Conservation (phyloP, 2,797 vertebrate genomes). For the Threskiornis aethiopicus region DNA sequence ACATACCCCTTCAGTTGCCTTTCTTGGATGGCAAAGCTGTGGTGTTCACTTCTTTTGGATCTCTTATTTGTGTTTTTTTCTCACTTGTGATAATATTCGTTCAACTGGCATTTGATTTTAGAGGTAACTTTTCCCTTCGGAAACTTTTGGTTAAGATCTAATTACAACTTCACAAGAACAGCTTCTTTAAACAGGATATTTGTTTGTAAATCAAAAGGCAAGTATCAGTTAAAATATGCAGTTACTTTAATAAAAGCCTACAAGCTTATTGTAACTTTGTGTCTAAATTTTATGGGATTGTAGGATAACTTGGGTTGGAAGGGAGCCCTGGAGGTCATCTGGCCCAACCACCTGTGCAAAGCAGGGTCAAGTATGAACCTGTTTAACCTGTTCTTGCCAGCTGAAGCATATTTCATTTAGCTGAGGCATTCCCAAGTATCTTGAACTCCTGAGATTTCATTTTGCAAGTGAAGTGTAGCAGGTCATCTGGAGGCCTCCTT, state of each 20-base stretch:
- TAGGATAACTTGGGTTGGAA: not conserved
- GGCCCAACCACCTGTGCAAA: not conserved
- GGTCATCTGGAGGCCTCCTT: no score
- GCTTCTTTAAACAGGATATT: not conserved
- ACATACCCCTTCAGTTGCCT: not conserved
- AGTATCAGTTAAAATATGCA: not conserved
- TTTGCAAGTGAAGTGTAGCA: not conserved
- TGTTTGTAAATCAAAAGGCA: not conserved
- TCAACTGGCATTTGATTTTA: not conserved
- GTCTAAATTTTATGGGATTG: not conserved
- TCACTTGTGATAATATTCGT: not conserved
- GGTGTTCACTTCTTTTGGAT: not conserved
- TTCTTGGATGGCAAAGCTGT: not conserved
- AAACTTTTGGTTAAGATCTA: not conserved
- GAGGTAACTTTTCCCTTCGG: not conserved
- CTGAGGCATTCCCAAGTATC: not conserved
- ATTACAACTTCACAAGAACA: not conserved
- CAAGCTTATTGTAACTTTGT: not conserved
- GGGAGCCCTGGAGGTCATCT: not conserved
- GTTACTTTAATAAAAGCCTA: not conserved
- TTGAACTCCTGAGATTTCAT: not conserved
- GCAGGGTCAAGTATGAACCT: not conserved
- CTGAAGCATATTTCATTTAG: not conserved
- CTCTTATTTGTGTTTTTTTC: not conserved
- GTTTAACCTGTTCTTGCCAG: not conserved